A percentile compares a stretch with the other conserved stretches of the same genome.
phyloP scores from a whole-genome alignment of 2,797 vertebrate species.

The Eulemur albifrons region DNA sequence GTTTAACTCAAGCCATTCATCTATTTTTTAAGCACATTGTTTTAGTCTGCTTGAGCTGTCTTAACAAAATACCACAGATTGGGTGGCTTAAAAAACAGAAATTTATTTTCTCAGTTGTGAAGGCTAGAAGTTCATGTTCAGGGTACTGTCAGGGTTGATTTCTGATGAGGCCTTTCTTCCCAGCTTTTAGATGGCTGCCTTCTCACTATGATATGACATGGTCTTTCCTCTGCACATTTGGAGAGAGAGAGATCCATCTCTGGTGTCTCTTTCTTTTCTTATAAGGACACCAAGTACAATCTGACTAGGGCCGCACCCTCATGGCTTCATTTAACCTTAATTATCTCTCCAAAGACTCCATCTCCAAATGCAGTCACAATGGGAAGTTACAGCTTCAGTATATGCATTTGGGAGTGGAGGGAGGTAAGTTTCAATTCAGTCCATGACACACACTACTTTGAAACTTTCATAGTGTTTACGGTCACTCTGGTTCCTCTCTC shows the following conservation, averaged over 20 bases:
- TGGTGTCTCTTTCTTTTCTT: neutral
- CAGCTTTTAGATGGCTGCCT: neutral
- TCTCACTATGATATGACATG: neutral
- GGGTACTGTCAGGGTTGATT: neutral
- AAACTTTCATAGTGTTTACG: neutral
- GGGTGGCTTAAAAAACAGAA: neutral
- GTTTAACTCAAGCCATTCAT: neutral
- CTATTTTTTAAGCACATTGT: neutral
- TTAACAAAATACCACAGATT: neutral
- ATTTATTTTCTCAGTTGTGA: neutral
- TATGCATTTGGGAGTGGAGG: neutral
- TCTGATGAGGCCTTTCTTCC: neutral
- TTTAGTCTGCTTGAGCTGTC: neutral
- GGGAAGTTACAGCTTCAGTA: neutral
- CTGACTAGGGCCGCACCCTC: neutral
- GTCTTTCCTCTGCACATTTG: neutral
- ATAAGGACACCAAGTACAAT: neutral
- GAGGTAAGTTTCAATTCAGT: neutral
- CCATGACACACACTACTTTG: neutral
- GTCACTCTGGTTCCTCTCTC: neutral
- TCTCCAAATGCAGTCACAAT: neutral
- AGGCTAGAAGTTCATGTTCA: neutral
- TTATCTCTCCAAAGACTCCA: neutral
- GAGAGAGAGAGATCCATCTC: neutral
- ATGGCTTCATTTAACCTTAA: neutral